Base-by-base conservation (phyloP, 2,888 invertebrate genomes). In the Metalampra italica region DNA sequence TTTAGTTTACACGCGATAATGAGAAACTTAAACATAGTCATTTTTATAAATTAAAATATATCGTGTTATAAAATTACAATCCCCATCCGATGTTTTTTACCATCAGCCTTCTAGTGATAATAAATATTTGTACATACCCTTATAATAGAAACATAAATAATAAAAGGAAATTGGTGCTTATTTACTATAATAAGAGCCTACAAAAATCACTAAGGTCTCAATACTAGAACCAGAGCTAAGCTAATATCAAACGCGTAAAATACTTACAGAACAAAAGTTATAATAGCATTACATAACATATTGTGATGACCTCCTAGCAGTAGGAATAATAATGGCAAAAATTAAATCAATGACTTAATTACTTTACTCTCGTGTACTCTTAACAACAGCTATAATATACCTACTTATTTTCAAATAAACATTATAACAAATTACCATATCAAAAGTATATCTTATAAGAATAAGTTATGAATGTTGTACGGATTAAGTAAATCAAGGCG, bases 61-160 rank as follows among this genome's bases (percentile, higher is more conserved):
- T 59, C 51, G 29, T 52, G 53, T 52, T 57, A 57, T 50, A 57
- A 53, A 48, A 55, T 52, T 61, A 66, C 62, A 64, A 71, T 54
- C 61, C 68, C 71, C 29, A 68, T 66, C 73, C 60, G 73, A 80
- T 74, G 74, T 69, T 71, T 56, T n/a, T 57, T 62, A 59, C 67
- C 75, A 71, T 71, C 73, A 77, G 73, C 70, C 77, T 77, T 78
- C 60, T 59, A 57, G 51, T 56, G 67, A 77, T 66, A 83, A 83
- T 85, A 84, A 84, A 82, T 85, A 85, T 80, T 78, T 86, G 79
- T 86, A 85, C 84, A 86, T 68, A 69, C 62, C 60, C 72, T 77
- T 78, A 80, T 63, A 47, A 36, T 22, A 41, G 5, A 30, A 29
- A 66, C 55, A 56, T 59, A 61, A 57, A 61, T 39, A 51, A 58